phyloP scores from a whole-genome alignment of 2,113 vertebrate genomes.

The Caloenas nicobarica region DNA sequence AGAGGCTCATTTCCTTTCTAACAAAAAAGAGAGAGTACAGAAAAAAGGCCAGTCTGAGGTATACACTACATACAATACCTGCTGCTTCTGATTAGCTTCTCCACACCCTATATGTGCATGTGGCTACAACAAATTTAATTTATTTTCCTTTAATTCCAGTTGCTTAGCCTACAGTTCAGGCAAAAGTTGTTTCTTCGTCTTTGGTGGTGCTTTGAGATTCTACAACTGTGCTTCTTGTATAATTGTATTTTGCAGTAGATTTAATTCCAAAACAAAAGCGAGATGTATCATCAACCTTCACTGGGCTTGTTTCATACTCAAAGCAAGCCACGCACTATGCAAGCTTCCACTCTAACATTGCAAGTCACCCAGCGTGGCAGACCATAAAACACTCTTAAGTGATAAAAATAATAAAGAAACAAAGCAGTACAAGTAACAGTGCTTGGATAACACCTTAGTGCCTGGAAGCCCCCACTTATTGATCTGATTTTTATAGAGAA shows the following conservation, averaged over 20 bases:
- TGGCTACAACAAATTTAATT: not conserved
- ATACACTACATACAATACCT: not conserved
- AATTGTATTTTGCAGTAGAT: not conserved
- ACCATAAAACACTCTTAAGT: not conserved
- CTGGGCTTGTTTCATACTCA: not conserved
- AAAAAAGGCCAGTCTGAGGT: not conserved
- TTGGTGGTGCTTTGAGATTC: not conserved
- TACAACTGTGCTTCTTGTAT: not conserved
- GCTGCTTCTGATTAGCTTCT: not conserved
- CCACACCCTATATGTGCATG: accelerated
- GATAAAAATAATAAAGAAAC: not conserved
- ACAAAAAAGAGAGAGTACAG: not conserved
- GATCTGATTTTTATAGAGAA: not conserved
- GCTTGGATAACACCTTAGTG: not conserved
- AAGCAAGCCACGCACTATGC: not conserved
- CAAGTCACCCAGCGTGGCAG: not conserved
- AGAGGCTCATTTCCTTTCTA: not conserved
- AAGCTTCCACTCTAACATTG: not conserved
- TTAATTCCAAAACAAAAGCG: not conserved
- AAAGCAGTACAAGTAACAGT: not conserved
- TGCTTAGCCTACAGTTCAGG: not conserved
- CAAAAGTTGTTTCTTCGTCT: not conserved
- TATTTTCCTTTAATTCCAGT: not conserved
- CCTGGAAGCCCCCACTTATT: not conserved
- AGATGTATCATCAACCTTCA: not conserved